Evolutionary conservation across 1,140 invertebrate species (phyloP), one percentile per base, ranked within the genome.

Genomic region (Meloidogyne exigua): DNA sequence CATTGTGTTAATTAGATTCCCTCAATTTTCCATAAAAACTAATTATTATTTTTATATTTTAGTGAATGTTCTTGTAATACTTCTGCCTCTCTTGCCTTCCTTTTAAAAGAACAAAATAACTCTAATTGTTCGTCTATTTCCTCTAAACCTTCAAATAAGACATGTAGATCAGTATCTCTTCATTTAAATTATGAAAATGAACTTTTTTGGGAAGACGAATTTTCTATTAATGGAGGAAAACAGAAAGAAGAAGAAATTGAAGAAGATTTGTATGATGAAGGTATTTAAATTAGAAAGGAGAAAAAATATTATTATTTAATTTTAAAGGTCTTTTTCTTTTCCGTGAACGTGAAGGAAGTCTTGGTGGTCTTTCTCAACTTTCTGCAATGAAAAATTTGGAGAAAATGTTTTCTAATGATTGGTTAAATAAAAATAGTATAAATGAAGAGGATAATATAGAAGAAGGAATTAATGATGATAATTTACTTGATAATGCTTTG

Each of bases 381-480:
- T 73, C 72, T 21, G 72, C 72, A 65, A 73, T 73, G 72, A 57
- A 73, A 64, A 73, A 73, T 25, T 32, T 73, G 57, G 72, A 73
- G 39, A 62, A 65, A 64, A 73, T 73, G 72, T 73, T 73, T 36
- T 65, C 28, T 4, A 65, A 65, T 32, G 36, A 32, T 62, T 36
- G 57, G 44, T 18, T 32, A 15, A 21, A 65, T 62, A 32, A 65
- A 49, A 69, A 39, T 25, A n/a, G n/a, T n/a, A 69, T 26, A 12
- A 49, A 23, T 32, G 68, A 25, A 64, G 11, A 57, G 15, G 70
- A 49, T 10, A 57, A 26, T 15, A n/a, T n/a, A n/a, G n/a, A n/a
- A n/a, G 32, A 72, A 32, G 15, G 18, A 42, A 12, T 57, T 39
- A 23, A 23, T 62, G 4, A 25, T n/a, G 21, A 62, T 64, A 23